Base-by-base conservation (phyloP, 1,140 invertebrate species). In the Drosophila nebulosa region DNA sequence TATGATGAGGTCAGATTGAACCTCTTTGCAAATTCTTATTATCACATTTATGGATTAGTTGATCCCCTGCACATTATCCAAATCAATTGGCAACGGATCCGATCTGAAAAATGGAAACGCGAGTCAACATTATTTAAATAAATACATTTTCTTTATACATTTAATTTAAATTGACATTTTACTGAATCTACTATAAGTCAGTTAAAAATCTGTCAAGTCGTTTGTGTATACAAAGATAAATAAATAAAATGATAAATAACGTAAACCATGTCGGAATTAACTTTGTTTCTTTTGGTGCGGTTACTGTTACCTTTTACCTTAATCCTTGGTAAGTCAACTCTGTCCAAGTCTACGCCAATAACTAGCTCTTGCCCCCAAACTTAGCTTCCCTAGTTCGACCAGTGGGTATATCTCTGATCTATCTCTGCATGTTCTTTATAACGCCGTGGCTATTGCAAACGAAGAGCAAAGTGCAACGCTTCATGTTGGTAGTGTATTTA, bases 361-460 rank as follows among this genome's bases (percentile, higher is more conserved):
- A 27, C 36, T 24, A n/a, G n/a, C 14, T 30, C 14, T 9, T 7
- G 10, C 35, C 2, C 9, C 1, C 0, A 27, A 9, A 4, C 2
- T 35, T 10, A 85, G 81, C 66, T 22, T 52, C 67, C 2, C 52
- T 80, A n/a, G 21, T 53, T 10, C 63, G 80, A 5, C 80, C 80
- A 9, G 69, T 74, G 36, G 73, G 10, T 2, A 50, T 85, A 42
- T 85, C 81, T 5, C 39, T 74, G 50, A 3, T 74, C 6, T 86
- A 85, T 26, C 46, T 81, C 0, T 0, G 63, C 3, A 59, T 78
- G 67, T 85, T 86, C 35, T 69, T 86, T 4, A 1, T 74, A 16
- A 71, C 78, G 3, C 81, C 81, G 1, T 85, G 78, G 81, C 24
- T 85, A 1, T 24, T 77, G 26, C 69, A 67, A 64, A 46, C 30